These are phyloP conservation scores for Notodonta dromedarius DNA, from an alignment of 2,888 invertebrate genomes.

Conservation along the genomic window DNA sequence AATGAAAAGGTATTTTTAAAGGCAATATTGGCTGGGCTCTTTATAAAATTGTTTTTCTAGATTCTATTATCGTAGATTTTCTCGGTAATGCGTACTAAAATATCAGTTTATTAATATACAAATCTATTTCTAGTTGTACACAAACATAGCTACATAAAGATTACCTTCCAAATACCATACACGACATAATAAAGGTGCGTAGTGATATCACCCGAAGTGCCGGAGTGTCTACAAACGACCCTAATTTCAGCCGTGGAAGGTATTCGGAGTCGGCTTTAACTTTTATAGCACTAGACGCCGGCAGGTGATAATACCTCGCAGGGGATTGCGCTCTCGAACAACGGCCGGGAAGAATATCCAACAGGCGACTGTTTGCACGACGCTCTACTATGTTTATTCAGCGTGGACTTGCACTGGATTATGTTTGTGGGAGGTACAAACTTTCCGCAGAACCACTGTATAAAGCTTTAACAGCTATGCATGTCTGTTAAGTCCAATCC, in stretches of 20 bases:
- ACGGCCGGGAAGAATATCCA: conserved; percentile 37
- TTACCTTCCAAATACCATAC: neutral
- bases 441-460: too few relatives aligned
- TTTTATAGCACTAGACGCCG: conserved; percentile 43
- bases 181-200: conserved; percentile 9
- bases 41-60: conserved; percentile 3
- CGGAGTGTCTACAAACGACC: conserved; percentile 37
- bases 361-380: conserved; percentile 34
- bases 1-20: conserved; percentile 26
- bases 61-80: neutral
- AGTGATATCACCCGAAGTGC: conserved; percentile 33
- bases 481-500: too few relatives aligned
- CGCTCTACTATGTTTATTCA: conserved; percentile 27
- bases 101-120: too few relatives aligned
- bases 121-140: too few relatives aligned
- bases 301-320: conserved; percentile 45
- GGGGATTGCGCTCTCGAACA: conserved; percentile 49
- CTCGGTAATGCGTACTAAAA: neutral
- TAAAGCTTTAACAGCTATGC: too few relatives aligned
- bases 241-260: conserved; percentile 39
- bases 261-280: conserved; percentile 38
- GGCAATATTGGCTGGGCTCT: conserved; percentile 10
- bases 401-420: neutral
- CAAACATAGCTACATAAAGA: too few relatives aligned
- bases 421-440: neutral